phyloP scores from a whole-genome alignment of 2,888 invertebrate genomes.

The Strigamia transsilvanica region DNA sequence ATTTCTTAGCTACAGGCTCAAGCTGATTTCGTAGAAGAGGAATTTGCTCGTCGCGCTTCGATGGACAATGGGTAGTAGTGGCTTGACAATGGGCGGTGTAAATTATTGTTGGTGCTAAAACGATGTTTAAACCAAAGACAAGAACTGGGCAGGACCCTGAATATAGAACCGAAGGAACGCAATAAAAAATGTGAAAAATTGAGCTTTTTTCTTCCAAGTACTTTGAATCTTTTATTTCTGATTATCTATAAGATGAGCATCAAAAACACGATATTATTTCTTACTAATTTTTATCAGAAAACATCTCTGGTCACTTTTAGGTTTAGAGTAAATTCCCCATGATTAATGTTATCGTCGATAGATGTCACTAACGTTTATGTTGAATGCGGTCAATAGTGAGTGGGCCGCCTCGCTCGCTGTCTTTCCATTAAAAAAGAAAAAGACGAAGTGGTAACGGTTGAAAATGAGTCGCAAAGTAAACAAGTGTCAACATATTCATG shows the following conservation, averaged over 20 bases:
- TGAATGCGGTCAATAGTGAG: background rate
- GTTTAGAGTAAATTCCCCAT: too few relatives aligned
- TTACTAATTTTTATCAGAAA: too few relatives aligned
- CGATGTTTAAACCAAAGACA: too few relatives aligned
- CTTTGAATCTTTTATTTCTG: too few relatives aligned
- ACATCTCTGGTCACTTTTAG: too few relatives aligned
- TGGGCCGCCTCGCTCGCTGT: background rate
- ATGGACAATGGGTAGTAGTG: background rate
- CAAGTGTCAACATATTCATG: background rate
- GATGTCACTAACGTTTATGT: background rate
- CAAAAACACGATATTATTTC: too few relatives aligned
- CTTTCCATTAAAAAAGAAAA: background rate
- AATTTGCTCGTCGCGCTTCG: background rate
- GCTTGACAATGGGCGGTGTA: background rate
- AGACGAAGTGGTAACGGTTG: background rate
- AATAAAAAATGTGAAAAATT: too few relatives aligned
- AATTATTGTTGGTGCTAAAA: background rate
- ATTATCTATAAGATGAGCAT: too few relatives aligned
- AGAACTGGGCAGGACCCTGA: too few relatives aligned
- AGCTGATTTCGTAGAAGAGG: constrained; percentile 8
- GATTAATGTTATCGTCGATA: background rate
- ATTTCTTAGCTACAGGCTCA: background rate
- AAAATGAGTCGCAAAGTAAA: constrained; percentile 1
- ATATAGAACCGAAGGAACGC: too few relatives aligned
- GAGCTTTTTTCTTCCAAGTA: too few relatives aligned